A percentile compares a stretch with the other conserved stretches of the same genome.
phyloP scores from a whole-genome alignment of 2,888 invertebrate species.

The Caenorhabditis wallacei region DNA sequence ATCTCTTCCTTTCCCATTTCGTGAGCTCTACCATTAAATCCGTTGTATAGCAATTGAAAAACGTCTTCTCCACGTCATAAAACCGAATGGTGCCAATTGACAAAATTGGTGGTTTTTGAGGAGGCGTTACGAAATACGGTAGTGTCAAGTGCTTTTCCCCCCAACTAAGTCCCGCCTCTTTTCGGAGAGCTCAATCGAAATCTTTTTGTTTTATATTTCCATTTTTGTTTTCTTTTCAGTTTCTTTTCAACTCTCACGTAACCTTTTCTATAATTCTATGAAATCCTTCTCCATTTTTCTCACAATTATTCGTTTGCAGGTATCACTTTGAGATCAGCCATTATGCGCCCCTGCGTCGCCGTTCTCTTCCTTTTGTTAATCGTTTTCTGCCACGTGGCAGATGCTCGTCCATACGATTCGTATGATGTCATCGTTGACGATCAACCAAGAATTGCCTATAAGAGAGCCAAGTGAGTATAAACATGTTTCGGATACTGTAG shows the following conservation, averaged over 20 bases:
- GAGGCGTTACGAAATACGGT: conserved; percentile 33
- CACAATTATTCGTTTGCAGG: conserved; percentile 1
- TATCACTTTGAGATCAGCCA: conserved; percentile 36
- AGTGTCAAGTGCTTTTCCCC: conserved; percentile 6
- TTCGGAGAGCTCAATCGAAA: background rate
- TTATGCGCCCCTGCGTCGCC: conserved; percentile 42
- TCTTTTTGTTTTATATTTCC: background rate
- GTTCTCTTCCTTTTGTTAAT: conserved; percentile 36
- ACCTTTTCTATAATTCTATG: conserved; percentile 12
- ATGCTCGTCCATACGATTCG: conserved; percentile 30
- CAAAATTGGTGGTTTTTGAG: conserved; percentile 23
- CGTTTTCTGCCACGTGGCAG: conserved; percentile 30
- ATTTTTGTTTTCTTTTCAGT: conserved; percentile 14
- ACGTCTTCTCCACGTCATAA: conserved; percentile 14
- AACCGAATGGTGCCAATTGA: conserved; percentile 12
- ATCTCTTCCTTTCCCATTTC: background rate
- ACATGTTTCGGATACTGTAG: background rate
- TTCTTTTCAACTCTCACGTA: conserved; percentile 5
- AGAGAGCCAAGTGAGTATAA: conserved; percentile 42
- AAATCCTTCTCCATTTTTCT: background rate
- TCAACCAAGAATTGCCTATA: conserved; percentile 25
- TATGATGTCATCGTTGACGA: background rate
- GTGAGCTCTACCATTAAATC: conserved; percentile 9
- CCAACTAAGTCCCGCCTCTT: conserved; percentile 29
- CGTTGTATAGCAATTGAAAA: conserved; percentile 39